Evolutionary conservation across 2,113 vertebrate species (phyloP), one percentile per base, ranked within the genome.

Genomic region (Sturnus vulgaris): DNA sequence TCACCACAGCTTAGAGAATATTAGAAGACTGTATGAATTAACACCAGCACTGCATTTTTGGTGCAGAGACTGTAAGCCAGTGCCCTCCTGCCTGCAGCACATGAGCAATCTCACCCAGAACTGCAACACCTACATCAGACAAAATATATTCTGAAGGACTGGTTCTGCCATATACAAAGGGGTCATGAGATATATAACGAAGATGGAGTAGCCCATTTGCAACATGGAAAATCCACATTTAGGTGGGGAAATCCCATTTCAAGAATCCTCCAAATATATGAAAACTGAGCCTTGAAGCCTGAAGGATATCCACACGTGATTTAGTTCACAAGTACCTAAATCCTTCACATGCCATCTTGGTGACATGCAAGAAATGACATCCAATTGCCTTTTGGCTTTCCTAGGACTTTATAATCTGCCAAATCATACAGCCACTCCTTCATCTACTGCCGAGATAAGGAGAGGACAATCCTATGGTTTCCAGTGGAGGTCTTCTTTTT

Each of bases 181-280:
- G 6, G 12, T 59, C 40, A 22, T 1, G 0, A n/a, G 24, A 4
- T 23, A 20, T 0, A 0, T 49, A 61, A 66, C 5, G 15, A n/a
- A 73, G 44, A 31, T 15, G 25, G 64, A 57, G 23, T 2, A 39
- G 23, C 16, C 23, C 42, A 42, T 19, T 2, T 87, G 10, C 7
- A 79, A 63, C 3, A 37, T 1, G 9, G 13, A 7, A 81, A 84
- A 13, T 24, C 40, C 35, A 60, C 27, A 20, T 19, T 50, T 33
- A 73, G 15, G 39, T 13, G 44, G 25, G 71, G 25, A 84, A 91
- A 78, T 50, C 17, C 25, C 17, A 46, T 19, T 37, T 66, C 56
- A 85, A 52, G 31, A 46, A 63, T 59, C 5, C 8, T 19, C 28
- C 12, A 7, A 31, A 84, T 5, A 35, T 3, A 40, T 5, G 33